Evolutionary conservation across 2,888 invertebrate genomes (phyloP).

Genomic region (Megastigmus dorsalis): DNA sequence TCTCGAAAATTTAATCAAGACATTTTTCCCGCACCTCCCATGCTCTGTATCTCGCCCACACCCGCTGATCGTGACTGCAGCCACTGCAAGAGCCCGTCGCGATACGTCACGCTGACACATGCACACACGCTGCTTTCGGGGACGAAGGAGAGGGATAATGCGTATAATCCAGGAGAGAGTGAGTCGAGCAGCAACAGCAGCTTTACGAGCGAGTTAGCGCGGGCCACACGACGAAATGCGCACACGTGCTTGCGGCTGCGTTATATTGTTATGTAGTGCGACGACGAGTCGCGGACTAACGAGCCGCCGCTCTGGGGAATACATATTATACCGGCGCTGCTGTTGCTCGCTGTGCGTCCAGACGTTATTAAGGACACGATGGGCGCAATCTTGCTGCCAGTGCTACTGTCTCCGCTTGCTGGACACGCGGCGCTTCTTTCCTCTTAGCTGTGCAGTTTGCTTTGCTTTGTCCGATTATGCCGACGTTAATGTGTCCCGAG

Average conservation of each 20-base stretch:
- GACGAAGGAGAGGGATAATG: constrained; percentile 40
- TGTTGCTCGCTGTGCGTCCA: neutral
- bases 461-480: too few relatives aligned
- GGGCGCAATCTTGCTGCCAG: neutral
- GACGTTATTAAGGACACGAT: constrained; percentile 29
- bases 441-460: too few relatives aligned
- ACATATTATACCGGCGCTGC: neutral
- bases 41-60: too few relatives aligned
- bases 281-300: constrained; percentile 14
- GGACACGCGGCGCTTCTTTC: too few relatives aligned
- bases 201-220: constrained; percentile 40
- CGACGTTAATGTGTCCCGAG: too few relatives aligned
- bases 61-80: neutral
- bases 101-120: constrained; percentile 40
- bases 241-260: too few relatives aligned
- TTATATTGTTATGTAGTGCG: too few relatives aligned
- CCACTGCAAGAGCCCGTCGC: neutral
- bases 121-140: constrained; percentile 2
- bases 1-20: constrained; percentile 19
- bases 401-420: neutral
- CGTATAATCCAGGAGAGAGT: constrained; percentile 45
- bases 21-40: constrained; percentile 18
- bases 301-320: constrained; percentile 2
- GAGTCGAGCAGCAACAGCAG: too few relatives aligned
- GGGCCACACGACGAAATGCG: constrained; percentile 5